Percentiles rank a stretch among this genome's conserved stretches.
These are phyloP conservation scores for Zhuqinia jingwanae DNA, from an alignment of 2,888 invertebrate genomes.

Conservation along the genomic window DNA sequence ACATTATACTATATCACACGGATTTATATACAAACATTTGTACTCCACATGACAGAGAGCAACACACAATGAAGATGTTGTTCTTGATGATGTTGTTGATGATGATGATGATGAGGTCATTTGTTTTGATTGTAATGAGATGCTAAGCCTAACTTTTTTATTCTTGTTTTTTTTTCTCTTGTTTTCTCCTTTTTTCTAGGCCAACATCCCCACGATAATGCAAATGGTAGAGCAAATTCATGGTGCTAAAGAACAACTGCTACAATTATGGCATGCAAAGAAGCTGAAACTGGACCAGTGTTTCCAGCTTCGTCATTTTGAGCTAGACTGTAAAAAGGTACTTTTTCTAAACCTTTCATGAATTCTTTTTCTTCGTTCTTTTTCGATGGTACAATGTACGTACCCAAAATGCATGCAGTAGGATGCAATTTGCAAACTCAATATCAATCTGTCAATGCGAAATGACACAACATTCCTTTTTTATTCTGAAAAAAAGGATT, in stretches of 20 bases:
- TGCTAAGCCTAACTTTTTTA: constrained; percentile 11
- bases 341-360: constrained; percentile 73
- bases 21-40: not conserved
- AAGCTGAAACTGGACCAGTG: constrained; percentile 97
- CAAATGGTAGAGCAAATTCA: constrained; percentile 93
- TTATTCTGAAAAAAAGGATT: no score
- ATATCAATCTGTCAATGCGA: no score
- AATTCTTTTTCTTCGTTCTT: not conserved
- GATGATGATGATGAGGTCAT: constrained; percentile 21
- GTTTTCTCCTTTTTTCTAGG: constrained; percentile 80
- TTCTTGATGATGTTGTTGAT: not conserved
- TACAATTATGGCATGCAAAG: constrained; percentile 97
- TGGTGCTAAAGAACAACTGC: constrained; percentile 93
- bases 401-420: no score
- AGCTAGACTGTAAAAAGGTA: constrained; percentile 98
- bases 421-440: no score
- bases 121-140: constrained; percentile 48
- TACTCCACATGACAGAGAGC: constrained; percentile 29
- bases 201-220: constrained; percentile 86
- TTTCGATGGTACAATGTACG: not conserved
- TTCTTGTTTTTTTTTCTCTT: constrained; percentile 25
- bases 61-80: not conserved
- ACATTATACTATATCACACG: constrained; percentile 8
- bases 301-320: constrained; percentile 96
- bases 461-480: no score